phyloP scores from a whole-genome alignment of 2,888 invertebrate species.

The Drosophila leonis region DNA sequence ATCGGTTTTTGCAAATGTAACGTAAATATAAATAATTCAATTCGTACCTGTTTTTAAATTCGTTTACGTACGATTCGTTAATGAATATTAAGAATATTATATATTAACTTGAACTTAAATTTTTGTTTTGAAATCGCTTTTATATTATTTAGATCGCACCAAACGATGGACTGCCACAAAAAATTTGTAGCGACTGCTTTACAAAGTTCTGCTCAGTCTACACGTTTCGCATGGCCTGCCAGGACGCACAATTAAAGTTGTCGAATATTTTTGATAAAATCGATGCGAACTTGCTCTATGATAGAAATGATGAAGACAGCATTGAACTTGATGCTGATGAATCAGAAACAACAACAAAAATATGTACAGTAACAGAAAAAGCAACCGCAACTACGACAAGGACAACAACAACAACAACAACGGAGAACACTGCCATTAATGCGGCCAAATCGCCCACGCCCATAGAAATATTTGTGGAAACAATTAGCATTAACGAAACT shows the following conservation, averaged over 20 bases:
- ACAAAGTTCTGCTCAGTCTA: constrained; percentile 80
- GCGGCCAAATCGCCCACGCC: constrained; percentile 36
- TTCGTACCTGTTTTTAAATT: background rate
- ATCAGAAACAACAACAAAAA: constrained; percentile 16
- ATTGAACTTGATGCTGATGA: constrained; percentile 7
- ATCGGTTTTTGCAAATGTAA: background rate
- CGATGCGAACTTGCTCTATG: constrained; percentile 74
- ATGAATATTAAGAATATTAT: too few relatives aligned
- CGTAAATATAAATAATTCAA: background rate
- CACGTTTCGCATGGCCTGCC: constrained; percentile 76
- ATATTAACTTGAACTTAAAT: background rate
- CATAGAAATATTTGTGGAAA: constrained; percentile 53
- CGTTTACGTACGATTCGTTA: background rate
- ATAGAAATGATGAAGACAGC: constrained; percentile 45
- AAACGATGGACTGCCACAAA: constrained; percentile 82
- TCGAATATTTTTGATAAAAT: constrained; percentile 82
- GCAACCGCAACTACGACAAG: constrained; percentile 30
- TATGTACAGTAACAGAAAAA: constrained; percentile 18
- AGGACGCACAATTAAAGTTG: constrained; percentile 78
- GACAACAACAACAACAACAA: constrained; percentile 34
- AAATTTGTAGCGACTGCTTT: constrained; percentile 82
- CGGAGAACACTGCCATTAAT: constrained; percentile 71
- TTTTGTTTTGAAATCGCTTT: background rate
- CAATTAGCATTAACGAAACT: constrained; percentile 41
- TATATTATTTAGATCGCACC: constrained; percentile 66